A percentile compares a stretch with the other conserved stretches of the same genome.
Evolutionary conservation across 2,888 invertebrate genomes (phyloP).

Genomic region (Macrophya alboannulata): DNA sequence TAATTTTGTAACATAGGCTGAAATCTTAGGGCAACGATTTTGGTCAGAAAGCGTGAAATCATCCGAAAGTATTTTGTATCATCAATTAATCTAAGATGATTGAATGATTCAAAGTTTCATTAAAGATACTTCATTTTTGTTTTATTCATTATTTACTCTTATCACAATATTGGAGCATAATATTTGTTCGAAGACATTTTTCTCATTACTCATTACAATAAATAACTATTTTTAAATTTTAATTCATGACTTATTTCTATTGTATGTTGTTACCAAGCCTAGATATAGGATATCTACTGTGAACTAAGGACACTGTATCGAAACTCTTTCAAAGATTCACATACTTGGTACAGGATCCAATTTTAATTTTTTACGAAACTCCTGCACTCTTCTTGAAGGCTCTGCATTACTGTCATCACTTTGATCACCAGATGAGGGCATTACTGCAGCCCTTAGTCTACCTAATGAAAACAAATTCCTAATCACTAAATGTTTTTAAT

Average conservation of each 20-base stretch:
- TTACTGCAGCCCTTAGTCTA: background rate
- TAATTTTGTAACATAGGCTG: constrained; percentile 34
- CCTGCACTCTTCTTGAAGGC: constrained; percentile 70
- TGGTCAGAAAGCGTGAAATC: background rate
- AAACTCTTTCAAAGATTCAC: constrained; percentile 14
- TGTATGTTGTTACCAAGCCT: background rate
- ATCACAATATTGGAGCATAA: background rate
- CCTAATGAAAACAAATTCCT: background rate
- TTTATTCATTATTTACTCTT: background rate
- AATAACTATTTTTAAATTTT: constrained; percentile 50
- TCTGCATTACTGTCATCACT: background rate
- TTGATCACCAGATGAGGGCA: constrained; percentile 6
- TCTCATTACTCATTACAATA: constrained; percentile 38
- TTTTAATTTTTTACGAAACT: constrained; percentile 72
- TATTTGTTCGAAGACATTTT: constrained; percentile 21
- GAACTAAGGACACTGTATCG: background rate
- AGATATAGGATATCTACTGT: background rate
- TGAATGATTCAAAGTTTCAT: background rate
- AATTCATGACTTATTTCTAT: constrained; percentile 9
- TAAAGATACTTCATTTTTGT: constrained; percentile 16
- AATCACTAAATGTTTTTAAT: background rate
- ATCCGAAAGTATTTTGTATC: constrained; percentile 29
- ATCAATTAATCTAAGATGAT: constrained; percentile 17
- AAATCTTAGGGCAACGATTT: constrained; percentile 10
- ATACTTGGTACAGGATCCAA: constrained; percentile 68